Evolutionary conservation across 2,888 invertebrate species (phyloP).

Genomic region (Osmoderma eremita): DNA sequence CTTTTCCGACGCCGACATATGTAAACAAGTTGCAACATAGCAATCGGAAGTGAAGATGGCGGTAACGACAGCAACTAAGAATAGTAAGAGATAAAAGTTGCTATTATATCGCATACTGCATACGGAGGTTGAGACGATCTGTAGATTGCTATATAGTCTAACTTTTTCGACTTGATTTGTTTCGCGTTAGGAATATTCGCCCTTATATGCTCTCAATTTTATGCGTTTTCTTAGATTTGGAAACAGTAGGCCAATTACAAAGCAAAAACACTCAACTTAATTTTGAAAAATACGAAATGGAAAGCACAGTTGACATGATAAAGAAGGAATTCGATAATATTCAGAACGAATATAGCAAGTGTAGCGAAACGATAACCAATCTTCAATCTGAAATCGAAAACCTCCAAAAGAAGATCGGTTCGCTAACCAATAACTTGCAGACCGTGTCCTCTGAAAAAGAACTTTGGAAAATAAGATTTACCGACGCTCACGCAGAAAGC

Average conservation of each 20-base stretch:
- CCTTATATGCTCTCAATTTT: too few species aligned
- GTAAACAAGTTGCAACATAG: too few species aligned
- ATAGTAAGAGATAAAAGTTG: too few species aligned
- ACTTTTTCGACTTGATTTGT: too few species aligned
- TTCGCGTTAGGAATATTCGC: too few species aligned
- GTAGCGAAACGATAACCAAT: constrained; percentile 12
- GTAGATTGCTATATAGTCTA: too few species aligned
- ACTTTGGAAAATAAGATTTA: constrained; percentile 40
- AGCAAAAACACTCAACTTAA: constrained; percentile 26
- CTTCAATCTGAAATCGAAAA: constrained; percentile 28
- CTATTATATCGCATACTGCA: too few species aligned
- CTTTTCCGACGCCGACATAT: too few species aligned
- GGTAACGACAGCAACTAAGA: too few species aligned
- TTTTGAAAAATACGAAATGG: constrained; percentile 31
- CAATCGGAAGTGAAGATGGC: too few species aligned
- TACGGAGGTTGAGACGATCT: too few species aligned
- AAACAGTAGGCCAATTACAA: constrained; percentile 23
- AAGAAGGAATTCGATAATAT: constrained; percentile 25
- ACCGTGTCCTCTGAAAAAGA: constrained; percentile 30
- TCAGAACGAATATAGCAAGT: constrained; percentile 5
- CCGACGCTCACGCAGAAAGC: constrained; percentile 35
- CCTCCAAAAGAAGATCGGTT: constrained; percentile 14
- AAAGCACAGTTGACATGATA: constrained; percentile 9
- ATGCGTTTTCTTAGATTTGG: constrained; percentile 37
- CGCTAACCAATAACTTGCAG: background rate